A percentile compares a stretch with the other conserved stretches of the same genome.
phyloP scores from a whole-genome alignment of 1,140 invertebrate species.

The Drosophila subobscura region DNA sequence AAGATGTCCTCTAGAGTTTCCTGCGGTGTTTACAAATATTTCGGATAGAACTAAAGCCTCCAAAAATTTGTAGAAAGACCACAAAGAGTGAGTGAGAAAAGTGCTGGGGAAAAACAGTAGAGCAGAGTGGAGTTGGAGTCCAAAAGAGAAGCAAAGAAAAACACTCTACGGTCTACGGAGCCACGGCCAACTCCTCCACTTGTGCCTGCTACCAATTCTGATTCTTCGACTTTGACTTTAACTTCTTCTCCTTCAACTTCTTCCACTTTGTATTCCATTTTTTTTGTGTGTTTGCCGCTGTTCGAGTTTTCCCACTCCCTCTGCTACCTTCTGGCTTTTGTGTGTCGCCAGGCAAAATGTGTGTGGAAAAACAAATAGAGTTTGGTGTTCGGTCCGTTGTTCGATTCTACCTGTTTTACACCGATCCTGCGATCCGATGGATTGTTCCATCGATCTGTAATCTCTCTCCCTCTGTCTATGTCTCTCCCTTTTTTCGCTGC shows the following conservation, averaged over 20 bases:
- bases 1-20: too few species aligned
- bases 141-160: too few species aligned
- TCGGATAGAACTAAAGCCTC: too few species aligned
- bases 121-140: too few species aligned
- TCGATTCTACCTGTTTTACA: slow-evolving; percentile 70
- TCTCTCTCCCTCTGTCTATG: slow-evolving; percentile 21
- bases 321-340: slow-evolving; percentile 27
- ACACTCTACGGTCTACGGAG: too few species aligned
- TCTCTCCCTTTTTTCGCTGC: too few species aligned
- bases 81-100: too few species aligned
- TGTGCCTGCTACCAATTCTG: slow-evolving; percentile 1
- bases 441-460: slow-evolving; percentile 48
- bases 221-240: slow-evolving; percentile 15
- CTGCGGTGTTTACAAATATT: too few species aligned
- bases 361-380: slow-evolving; percentile 66
- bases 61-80: too few species aligned
- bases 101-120: too few species aligned
- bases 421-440: slow-evolving; percentile 30
- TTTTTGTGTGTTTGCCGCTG: slow-evolving; percentile 11
- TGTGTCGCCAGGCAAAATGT: slow-evolving; percentile 47
- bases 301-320: slow-evolving; percentile 37
- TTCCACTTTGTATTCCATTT: slow-evolving; percentile 45
- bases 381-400: slow-evolving; percentile 36
- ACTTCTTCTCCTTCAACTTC: slow-evolving; percentile 15
- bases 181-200: slow-evolving; percentile 12